Conservation (phyloP, 2,888 invertebrate genomes). For the Mactromeris polynyma region DNA sequence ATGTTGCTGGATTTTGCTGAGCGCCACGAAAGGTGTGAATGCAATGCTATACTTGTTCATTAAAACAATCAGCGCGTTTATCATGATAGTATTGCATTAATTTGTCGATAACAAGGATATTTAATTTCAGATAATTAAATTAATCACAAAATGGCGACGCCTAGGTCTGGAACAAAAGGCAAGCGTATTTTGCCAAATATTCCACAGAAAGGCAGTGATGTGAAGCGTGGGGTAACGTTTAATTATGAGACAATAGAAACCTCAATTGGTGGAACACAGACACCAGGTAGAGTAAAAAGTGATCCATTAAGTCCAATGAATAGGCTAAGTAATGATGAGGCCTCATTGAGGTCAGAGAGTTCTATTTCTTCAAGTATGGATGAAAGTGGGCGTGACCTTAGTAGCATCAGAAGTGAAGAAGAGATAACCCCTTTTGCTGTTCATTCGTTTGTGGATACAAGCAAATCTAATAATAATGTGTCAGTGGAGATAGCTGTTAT, state of each 20-base stretch:
- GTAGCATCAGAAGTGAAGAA: neutral
- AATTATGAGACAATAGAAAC: constrained; percentile 82
- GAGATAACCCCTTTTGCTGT: neutral
- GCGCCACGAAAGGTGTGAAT: constrained; percentile 27
- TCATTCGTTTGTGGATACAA: constrained; percentile 17
- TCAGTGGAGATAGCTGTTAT: constrained; percentile 57
- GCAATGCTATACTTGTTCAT: neutral
- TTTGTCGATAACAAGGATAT: constrained; percentile 30
- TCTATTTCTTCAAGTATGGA: neutral
- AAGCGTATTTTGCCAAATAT: constrained; percentile 74
- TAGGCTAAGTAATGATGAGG: constrained; percentile 53
- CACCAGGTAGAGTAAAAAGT: constrained; percentile 77
- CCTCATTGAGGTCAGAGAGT: constrained; percentile 32
- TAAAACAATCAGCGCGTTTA: neutral
- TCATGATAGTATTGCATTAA: neutral
- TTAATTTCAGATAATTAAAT: constrained; percentile 39
- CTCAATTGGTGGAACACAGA: constrained; percentile 84
- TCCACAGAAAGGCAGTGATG: constrained; percentile 60
- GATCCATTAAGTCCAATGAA: constrained; percentile 71
- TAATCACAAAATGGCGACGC: constrained; percentile 46
- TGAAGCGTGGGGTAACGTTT: constrained; percentile 78
- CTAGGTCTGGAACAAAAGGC: constrained; percentile 60
- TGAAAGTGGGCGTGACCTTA: constrained; percentile 29
- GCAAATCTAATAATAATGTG: constrained; percentile 43
- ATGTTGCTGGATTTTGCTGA: constrained; percentile 20